Conservation (phyloP, 1,140 invertebrate genomes). For the Anastrepha obliqua region DNA sequence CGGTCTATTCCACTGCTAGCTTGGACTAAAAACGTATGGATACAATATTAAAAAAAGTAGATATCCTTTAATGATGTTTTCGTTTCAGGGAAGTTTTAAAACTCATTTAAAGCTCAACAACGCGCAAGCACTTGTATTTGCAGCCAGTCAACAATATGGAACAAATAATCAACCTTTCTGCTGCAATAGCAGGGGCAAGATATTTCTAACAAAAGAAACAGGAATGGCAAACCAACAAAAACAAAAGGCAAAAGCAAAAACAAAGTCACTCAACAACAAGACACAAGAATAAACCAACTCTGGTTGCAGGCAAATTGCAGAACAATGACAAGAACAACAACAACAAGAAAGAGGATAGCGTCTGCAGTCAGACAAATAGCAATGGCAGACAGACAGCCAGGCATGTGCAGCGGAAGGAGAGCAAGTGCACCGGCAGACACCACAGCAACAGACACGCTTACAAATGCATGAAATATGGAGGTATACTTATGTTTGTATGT, state of each 20-base stretch:
- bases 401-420: too few species aligned
- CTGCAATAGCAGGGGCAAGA: background rate
- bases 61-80: conserved; percentile 8
- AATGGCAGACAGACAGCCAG: conserved; percentile 35
- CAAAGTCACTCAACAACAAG: conserved; percentile 23
- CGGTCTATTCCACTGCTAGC: background rate
- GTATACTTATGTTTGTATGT: background rate
- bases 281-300: conserved; percentile 18
- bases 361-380: conserved; percentile 38
- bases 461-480: conserved; percentile 40
- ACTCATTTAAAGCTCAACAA: conserved; percentile 46
- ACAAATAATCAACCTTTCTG: conserved; percentile 41
- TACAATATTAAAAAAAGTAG: background rate
- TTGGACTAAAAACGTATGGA: too few species aligned
- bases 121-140: conserved; percentile 47
- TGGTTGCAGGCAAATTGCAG: conserved; percentile 39
- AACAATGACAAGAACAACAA: conserved; percentile 12
- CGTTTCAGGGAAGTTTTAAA: background rate
- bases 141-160: conserved; percentile 33
- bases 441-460: conserved; percentile 21
- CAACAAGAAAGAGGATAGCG: background rate
- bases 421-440: conserved; percentile 21
- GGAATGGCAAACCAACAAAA: conserved; percentile 28
- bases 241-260: conserved; percentile 6
- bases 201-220: conserved; percentile 36